Conservation (phyloP, 1,140 invertebrate genomes). For the Bombus terrestris region DNA sequence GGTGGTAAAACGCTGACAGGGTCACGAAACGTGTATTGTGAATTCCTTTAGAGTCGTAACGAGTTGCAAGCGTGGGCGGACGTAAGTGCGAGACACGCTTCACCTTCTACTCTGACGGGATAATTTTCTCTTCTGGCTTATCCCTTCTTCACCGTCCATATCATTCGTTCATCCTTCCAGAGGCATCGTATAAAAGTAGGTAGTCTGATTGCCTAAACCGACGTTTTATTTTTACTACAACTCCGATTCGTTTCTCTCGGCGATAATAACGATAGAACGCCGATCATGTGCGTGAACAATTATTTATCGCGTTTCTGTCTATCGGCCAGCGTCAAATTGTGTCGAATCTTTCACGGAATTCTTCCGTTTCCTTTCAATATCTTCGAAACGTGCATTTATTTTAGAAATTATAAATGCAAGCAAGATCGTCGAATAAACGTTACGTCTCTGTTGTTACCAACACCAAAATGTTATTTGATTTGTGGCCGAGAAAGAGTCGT, state of each 20-base stretch:
- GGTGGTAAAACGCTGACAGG: constrained; percentile 78
- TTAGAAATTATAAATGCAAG: neutral
- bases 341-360: neutral
- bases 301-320: too few species aligned
- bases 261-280: too few species aligned
- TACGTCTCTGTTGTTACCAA: constrained; percentile 9
- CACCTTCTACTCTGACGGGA: constrained; percentile 73
- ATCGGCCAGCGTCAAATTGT: neutral
- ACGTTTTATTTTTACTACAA: neutral
- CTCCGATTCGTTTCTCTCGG: neutral
- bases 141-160: constrained; percentile 60
- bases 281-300: too few species aligned
- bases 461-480: constrained; percentile 68
- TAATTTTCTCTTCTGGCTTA: constrained; percentile 75
- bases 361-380: neutral
- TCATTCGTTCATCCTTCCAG: constrained; percentile 59
- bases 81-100: constrained; percentile 69
- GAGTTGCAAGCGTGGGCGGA: constrained; percentile 79
- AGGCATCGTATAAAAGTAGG: constrained; percentile 24
- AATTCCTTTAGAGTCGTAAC: constrained; percentile 69
- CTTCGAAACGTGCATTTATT: neutral
- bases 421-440: neutral
- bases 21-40: constrained; percentile 71
- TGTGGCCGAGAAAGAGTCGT: constrained; percentile 59
- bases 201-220: constrained; percentile 16